Base-by-base conservation (phyloP, 2,888 invertebrate species). In the Sicus ferrugineus region DNA sequence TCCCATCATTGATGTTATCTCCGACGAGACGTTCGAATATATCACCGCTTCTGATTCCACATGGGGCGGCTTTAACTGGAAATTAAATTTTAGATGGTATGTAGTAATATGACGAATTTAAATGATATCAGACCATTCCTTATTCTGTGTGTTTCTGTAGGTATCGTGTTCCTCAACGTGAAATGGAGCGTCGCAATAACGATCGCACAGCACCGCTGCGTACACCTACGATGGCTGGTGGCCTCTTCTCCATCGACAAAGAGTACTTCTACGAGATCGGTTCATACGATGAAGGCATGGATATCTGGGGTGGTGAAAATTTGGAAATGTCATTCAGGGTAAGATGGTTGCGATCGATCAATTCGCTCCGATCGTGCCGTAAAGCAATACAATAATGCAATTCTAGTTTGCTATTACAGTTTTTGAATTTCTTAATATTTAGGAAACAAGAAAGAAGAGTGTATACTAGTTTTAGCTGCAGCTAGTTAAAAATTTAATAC, bases 61-160 rank as follows among this genome's bases (percentile, higher is more conserved):
- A 0, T 99, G 98, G 98, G 98, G 98, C 73, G 98, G 98, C 28
- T 99, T 99, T 87, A 99, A 98, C 87, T 98, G 98, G 98, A 98
- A 98, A 86, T 89, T 99, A 67, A 98, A 98, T 87, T 99, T 99
- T 87, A 91, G 98, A 88, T 98, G 97, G 97, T 95, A 86, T 61
- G n/a, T n/a, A 2, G 9, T 7, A 31, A 38, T 16, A 30, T 42
- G 23, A 9, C 23, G 21, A 16, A 61, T 42, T 34, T 14, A 31
- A 61, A 61, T 50, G 2, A 46, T 16, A n/a, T 42, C n/a, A 42
- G n/a, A 14, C 3, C n/a, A 42, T 16, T 52, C 63, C 34, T 68
- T 42, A 7, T 38, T 30, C 19, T 19, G 9, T n/a, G 0, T 54
- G n/a, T n/a, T 56, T 9, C 74, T 76, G 7, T 76, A 94, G 95